Evolutionary conservation across 1,140 invertebrate genomes (phyloP), one percentile per base, ranked within the genome.

Genomic region (Drosophila fuyamai): DNA sequence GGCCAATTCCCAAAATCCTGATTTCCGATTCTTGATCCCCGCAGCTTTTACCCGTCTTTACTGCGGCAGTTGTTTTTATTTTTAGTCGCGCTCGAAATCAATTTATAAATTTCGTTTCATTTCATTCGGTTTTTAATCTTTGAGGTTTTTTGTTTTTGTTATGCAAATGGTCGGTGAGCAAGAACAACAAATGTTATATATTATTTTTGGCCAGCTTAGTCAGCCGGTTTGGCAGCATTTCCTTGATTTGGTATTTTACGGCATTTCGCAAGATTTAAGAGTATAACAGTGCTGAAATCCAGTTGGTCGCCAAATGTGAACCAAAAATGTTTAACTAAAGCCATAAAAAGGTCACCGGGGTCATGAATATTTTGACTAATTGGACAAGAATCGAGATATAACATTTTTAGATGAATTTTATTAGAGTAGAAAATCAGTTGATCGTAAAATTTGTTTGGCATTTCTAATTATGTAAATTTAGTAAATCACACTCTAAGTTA

Each of bases 171-270:
- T n/a, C 38, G 32, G 10, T 9, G 18, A 8, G 12, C 44, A 29
- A 56, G 38, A 48, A 44, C 38, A 58, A 53, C 65, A 62, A 83
- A 70, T 79, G 77, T 65, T 77, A 74, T 61, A 70, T 61, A 41
- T 61, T 76, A 75, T 78, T 85, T 85, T 85, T 53, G 72, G 61
- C 43, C 44, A 70, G 58, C 61, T 73, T 75, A 70, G 77, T 76
- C 67, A 61, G 78, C 82, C 82, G 79, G 82, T 86, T 86, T 88
- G 83, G 84, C 82, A 79, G 79, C 82, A 82, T 86, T 88, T 86
- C 83, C 83, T 81, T 67, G 79, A 29, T 47, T 51, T 35, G 35
- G 40, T 60, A 77, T 62, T 77, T 77, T 62, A 62, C 57, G 65
- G 51, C 67, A 60, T 72, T 72, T 72, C 4, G 54, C 53, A 56